Conservation (phyloP, 2,888 invertebrate genomes). For the Netelia virgata region DNA sequence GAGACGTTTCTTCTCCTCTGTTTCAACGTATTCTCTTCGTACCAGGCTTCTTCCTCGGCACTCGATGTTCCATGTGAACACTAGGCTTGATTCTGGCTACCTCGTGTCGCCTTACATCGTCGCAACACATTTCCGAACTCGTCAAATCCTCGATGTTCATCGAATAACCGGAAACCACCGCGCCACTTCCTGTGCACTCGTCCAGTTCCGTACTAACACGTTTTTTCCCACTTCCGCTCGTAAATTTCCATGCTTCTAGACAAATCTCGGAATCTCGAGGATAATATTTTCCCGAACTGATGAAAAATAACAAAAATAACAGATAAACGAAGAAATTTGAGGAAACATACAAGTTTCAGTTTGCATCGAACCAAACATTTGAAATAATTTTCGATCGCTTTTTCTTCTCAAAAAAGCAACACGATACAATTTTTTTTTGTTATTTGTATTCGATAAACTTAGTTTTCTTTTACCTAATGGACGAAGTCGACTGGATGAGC, state of each 20-base stretch:
- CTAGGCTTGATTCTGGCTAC: slow-evolving; percentile 75
- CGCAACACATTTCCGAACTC: slow-evolving; percentile 31
- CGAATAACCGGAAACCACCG: slow-evolving; percentile 51
- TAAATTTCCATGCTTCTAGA: not conserved
- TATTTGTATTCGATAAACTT: not conserved
- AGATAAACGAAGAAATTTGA: not conserved
- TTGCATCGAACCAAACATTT: not conserved
- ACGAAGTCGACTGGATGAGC: slow-evolving; percentile 19
- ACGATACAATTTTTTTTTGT: too few relatives aligned
- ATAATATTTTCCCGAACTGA: slow-evolving; percentile 40
- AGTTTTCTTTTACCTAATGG: slow-evolving; percentile 18
- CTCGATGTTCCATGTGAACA: slow-evolving; percentile 74
- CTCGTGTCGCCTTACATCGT: slow-evolving; percentile 10
- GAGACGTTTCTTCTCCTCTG: slow-evolving; percentile 6
- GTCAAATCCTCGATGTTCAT: slow-evolving; percentile 26
- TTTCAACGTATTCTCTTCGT: slow-evolving; percentile 53
- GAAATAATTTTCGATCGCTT: too few relatives aligned
- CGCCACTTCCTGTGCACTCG: slow-evolving; percentile 33
- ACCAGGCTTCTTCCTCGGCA: slow-evolving; percentile 69
- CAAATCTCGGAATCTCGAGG: not conserved
- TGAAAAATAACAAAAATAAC: not conserved
- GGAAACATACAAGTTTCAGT: not conserved
- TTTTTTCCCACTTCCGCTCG: slow-evolving; percentile 17
- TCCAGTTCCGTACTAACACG: not conserved
- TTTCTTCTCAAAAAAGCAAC: too few relatives aligned